Evolutionary conservation across 2,888 invertebrate genomes (phyloP).

Genomic region (Cybosia mesomella): DNA sequence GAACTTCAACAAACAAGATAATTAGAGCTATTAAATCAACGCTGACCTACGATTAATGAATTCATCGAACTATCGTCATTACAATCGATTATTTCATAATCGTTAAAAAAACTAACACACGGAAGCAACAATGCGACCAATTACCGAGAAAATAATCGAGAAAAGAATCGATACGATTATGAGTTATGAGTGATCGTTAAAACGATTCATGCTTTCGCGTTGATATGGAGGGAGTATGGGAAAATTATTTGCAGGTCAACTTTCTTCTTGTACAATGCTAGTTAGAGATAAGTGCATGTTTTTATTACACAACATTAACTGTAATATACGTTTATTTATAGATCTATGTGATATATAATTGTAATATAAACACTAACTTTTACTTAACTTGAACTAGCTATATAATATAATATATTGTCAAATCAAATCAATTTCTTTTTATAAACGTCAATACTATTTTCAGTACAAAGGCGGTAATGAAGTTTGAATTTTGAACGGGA

Average conservation of each 20-base stretch:
- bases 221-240: conserved; percentile 68
- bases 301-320: neutral
- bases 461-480: too few relatives aligned
- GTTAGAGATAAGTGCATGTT: conserved; percentile 11
- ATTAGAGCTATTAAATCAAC: conserved; percentile 53
- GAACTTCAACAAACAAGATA: conserved; percentile 27
- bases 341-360: neutral
- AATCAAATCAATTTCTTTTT: too few relatives aligned
- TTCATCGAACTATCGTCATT: conserved; percentile 72
- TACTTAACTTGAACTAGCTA: too few relatives aligned
- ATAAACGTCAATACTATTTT: too few relatives aligned
- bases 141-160: conserved; percentile 63
- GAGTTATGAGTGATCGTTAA: conserved; percentile 73
- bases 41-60: conserved; percentile 69
- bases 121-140: conserved; percentile 72
- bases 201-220: conserved; percentile 67
- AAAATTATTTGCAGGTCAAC: conserved; percentile 71
- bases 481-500: too few relatives aligned
- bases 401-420: too few relatives aligned
- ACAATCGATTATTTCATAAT: conserved; percentile 72
- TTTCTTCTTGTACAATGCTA: conserved; percentile 67
- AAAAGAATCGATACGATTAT: conserved; percentile 64
- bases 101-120: conserved; percentile 73
- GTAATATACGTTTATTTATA: neutral
- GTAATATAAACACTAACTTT: too few relatives aligned